Base-by-base conservation (phyloP, 2,113 vertebrate genomes). In the Ginglymostoma cirratum region DNA sequence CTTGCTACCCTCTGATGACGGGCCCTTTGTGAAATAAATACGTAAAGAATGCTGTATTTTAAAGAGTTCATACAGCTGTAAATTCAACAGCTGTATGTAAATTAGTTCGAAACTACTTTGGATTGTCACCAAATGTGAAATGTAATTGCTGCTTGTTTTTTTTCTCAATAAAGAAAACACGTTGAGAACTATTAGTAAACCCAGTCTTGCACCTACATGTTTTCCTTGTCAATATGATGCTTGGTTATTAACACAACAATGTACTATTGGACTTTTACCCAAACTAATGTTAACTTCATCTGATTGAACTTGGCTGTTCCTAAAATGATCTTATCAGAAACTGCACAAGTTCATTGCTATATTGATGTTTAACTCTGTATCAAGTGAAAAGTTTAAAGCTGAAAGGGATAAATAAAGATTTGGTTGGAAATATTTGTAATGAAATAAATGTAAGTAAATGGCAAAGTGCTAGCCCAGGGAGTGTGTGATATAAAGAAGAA, bases 61-160 rank as follows among this genome's bases (percentile, higher is more conserved):
- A 52, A 15, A n/a, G 67, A 34, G 67, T 76, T 95, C 42, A 72
- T 6, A 52, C 3, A 52, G 70, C 24, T 72, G 42, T 72, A 52
- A 95, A 70, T 42, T 45, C 66, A 67, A 45, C 66, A 70, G 34
- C 93, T 27, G 24, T 15, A 12, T 24, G 38, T 70, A 69, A 76
- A 72, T 95, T 45, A 72, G 69, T 52, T 48, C 15, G 21, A 95
- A 95, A 76, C 38, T 72, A 72, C 52, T 95, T 72, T 95, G 94
- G 69, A 76, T 72, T 70, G 48, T 52, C 67, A 72, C 38, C 23
- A 48, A 95, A 95, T 19, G 27, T 52, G 94, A 95, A 72, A 76
- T 24, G 17, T 14, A 45, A 94, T 42, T 70, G 23, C 66, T 69
- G 48, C 69, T 76, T 24, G 94, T 10, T 52, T 72, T 1, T 34